Percentiles rank a stretch among this genome's conserved stretches.
phyloP scores from a whole-genome alignment of 2,888 invertebrate species.

The Hemaris fuciformis region DNA sequence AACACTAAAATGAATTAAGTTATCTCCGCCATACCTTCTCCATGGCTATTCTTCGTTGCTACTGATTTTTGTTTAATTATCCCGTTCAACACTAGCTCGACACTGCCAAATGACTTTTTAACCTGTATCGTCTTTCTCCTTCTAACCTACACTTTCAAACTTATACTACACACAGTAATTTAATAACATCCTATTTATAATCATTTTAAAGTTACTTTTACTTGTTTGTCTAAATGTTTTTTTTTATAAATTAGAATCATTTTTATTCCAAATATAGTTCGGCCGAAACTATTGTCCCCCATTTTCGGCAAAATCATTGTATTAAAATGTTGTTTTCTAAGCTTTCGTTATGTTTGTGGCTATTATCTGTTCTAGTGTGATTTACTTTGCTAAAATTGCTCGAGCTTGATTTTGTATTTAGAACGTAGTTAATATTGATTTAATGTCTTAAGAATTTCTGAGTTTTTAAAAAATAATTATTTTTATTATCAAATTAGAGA shows the following conservation, averaged over 20 bases:
- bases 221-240: not conserved
- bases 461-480: no score
- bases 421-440: not conserved
- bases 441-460: no score
- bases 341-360: not conserved
- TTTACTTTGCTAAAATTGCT: not conserved
- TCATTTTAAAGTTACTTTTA: not conserved
- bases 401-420: not conserved
- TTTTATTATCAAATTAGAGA: no score
- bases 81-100: no score
- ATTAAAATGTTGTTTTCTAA: not conserved
- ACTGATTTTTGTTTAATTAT: not conserved
- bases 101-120: not conserved
- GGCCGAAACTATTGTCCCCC: not conserved
- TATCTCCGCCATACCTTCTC: not conserved
- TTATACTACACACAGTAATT: conserved; percentile 4
- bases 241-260: no score
- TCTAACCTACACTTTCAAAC: conserved; percentile 8
- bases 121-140: not conserved
- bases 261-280: not conserved
- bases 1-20: not conserved
- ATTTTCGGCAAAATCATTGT: not conserved
- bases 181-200: not conserved
- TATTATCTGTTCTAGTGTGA: not conserved
- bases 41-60: not conserved